Conservation (phyloP, 1,140 invertebrate genomes). For the Cotesia chilonis region DNA sequence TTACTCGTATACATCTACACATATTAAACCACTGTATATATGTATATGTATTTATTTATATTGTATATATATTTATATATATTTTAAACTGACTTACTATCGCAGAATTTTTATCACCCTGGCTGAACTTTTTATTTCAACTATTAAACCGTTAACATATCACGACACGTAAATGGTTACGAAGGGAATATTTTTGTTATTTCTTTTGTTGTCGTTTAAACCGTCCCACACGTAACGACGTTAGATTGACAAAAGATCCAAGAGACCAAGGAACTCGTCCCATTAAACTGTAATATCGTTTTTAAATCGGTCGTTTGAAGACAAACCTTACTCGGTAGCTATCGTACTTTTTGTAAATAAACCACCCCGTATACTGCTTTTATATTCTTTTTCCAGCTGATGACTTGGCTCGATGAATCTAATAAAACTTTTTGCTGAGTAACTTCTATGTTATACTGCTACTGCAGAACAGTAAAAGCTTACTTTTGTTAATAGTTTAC, state of each 20-base stretch:
- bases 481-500: not conserved
- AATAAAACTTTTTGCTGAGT: slow-evolving; percentile 14
- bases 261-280: slow-evolving; percentile 8
- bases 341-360: not conserved
- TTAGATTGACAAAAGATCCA: slow-evolving; percentile 8
- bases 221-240: not conserved
- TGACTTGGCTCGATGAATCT: slow-evolving; percentile 16
- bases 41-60: not conserved
- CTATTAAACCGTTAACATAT: slow-evolving; percentile 21
- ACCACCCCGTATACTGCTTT: not conserved
- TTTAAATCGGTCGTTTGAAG: slow-evolving; percentile 38
- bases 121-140: slow-evolving; percentile 8
- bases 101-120: not conserved
- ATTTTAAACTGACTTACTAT: too few relatives aligned
- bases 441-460: not conserved
- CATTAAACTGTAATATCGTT: slow-evolving; percentile 48
- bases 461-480: too few relatives aligned
- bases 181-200: slow-evolving; percentile 35
- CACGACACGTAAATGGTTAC: slow-evolving; percentile 38
- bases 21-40: not conserved
- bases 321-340: not conserved
- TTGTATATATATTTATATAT: not conserved
- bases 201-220: not conserved
- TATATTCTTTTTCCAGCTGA: slow-evolving; percentile 6
- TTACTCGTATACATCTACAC: slow-evolving; percentile 5